Evolutionary conservation across 1,140 invertebrate species (phyloP).

Genomic region (Euwallacea fornicatus): DNA sequence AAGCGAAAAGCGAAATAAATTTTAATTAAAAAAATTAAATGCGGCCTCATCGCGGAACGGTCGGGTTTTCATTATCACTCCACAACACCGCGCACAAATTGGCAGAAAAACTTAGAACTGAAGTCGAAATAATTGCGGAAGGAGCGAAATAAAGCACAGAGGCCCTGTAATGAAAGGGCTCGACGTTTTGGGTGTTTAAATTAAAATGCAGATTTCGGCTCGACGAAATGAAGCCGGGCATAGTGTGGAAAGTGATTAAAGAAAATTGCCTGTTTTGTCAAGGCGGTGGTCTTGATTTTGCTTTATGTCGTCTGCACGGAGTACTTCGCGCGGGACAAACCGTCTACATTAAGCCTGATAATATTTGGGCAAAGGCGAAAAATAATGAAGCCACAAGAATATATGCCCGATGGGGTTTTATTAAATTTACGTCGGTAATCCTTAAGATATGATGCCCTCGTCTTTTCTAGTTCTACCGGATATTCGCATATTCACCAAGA

Average conservation of each 20-base stretch:
- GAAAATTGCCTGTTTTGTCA: conserved; percentile 17
- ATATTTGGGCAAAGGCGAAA: conserved; percentile 9
- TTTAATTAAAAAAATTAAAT: conserved; percentile 28
- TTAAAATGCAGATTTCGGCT: conserved; percentile 33
- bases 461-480: conserved; percentile 12
- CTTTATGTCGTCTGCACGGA: not conserved
- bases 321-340: not conserved
- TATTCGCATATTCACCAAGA: conserved; percentile 15
- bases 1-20: conserved; percentile 14
- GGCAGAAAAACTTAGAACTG: conserved; percentile 36
- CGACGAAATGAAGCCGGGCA: conserved; percentile 23
- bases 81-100: conserved; percentile 31
- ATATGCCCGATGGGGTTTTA: conserved; percentile 24
- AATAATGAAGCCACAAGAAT: conserved; percentile 17
- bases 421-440: conserved; percentile 30
- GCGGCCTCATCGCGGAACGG: conserved; percentile 16
- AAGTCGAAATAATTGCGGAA: conserved; percentile 34
- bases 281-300: conserved; percentile 13
- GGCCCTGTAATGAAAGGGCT: conserved; percentile 20
- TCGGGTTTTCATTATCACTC: conserved; percentile 22
- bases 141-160: conserved; percentile 22
- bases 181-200: conserved; percentile 24
- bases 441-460: not conserved
- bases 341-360: not conserved
- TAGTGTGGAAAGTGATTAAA: conserved; percentile 31